A percentile compares a stretch with the other conserved stretches of the same genome.
phyloP scores from a whole-genome alignment of 35 echinoderm and acorn worm species.

The Diadema setosum region DNA sequence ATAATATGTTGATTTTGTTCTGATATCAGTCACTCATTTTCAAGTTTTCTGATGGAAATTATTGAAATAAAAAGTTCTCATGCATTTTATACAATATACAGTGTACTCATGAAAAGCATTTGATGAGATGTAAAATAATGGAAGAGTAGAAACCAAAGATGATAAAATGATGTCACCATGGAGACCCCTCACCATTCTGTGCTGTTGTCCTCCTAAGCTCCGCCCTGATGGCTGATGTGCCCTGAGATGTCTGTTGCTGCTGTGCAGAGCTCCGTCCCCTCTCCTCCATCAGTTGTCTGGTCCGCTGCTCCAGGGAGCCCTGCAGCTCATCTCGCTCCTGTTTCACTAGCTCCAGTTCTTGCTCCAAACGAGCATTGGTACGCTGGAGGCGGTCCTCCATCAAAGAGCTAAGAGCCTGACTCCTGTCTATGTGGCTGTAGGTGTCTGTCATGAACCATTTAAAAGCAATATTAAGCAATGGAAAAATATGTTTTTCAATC shows the following conservation, averaged over 20 bases:
- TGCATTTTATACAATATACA: too few relatives aligned
- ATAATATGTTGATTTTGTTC: too few relatives aligned
- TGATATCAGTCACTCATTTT: not conserved
- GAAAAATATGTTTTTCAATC: too few relatives aligned
- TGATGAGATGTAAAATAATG: too few relatives aligned
- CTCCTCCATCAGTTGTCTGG: slow-evolving; percentile 20
- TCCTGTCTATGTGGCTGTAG: slow-evolving; percentile 43
- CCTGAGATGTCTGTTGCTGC: too few relatives aligned
- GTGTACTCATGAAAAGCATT: too few relatives aligned
- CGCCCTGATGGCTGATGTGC: too few relatives aligned
- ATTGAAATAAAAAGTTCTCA: too few relatives aligned
- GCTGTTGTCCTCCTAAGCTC: not conserved
- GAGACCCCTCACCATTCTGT: not conserved
- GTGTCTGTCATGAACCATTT: too few relatives aligned
- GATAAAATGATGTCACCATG: not conserved
- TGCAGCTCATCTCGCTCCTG: slow-evolving; percentile 69
- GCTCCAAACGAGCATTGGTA: slow-evolving; percentile 72
- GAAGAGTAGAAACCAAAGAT: not conserved
- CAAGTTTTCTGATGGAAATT: not conserved
- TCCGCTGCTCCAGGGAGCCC: slow-evolving; percentile 68
- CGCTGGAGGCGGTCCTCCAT: slow-evolving; percentile 52
- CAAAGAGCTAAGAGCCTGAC: not conserved
- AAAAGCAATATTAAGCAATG: too few relatives aligned
- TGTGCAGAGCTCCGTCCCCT: too few relatives aligned
- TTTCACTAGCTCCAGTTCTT: slow-evolving; percentile 71